Evolutionary conservation across 2,888 invertebrate species (phyloP).

Genomic region (Pogonocherus hispidulus): DNA sequence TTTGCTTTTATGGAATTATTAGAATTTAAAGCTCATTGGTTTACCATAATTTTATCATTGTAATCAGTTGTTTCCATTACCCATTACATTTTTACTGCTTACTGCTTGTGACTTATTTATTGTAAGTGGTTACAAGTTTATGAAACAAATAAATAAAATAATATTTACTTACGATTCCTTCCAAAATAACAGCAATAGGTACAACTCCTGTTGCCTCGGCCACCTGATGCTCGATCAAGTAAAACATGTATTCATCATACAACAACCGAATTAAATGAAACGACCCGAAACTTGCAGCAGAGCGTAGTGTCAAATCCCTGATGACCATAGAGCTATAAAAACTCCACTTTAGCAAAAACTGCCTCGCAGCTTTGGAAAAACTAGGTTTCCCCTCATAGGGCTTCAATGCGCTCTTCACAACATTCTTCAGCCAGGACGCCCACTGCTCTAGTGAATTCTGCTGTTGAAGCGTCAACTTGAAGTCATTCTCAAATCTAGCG

Average conservation of each 20-base stretch:
- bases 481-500: constrained; percentile 88
- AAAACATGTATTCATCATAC: constrained; percentile 99
- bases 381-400: constrained; percentile 88
- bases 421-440: constrained; percentile 97
- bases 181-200: constrained; percentile 93
- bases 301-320: constrained; percentile 93
- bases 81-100: no score
- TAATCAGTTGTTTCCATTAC: no score
- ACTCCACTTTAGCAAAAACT: constrained; percentile 98
- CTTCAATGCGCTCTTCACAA: constrained; percentile 90
- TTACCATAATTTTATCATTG: no score
- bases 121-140: no score
- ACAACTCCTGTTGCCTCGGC: constrained; percentile 91
- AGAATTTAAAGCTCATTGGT: no score
- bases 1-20: no score
- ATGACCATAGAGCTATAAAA: constrained; percentile 99
- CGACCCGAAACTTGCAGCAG: constrained; percentile 98
- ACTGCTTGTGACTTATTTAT: no score
- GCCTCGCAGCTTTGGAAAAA: constrained; percentile 88
- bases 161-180: constrained; percentile 73
- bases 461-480: constrained; percentile 91
- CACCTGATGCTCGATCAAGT: constrained; percentile 96
- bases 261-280: constrained; percentile 97
- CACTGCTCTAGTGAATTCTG: constrained; percentile 96
- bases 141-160: no score